Evolutionary conservation across 2,113 vertebrate genomes (phyloP), one percentile per base, ranked within the genome.

Genomic region (Alethe diademata): DNA sequence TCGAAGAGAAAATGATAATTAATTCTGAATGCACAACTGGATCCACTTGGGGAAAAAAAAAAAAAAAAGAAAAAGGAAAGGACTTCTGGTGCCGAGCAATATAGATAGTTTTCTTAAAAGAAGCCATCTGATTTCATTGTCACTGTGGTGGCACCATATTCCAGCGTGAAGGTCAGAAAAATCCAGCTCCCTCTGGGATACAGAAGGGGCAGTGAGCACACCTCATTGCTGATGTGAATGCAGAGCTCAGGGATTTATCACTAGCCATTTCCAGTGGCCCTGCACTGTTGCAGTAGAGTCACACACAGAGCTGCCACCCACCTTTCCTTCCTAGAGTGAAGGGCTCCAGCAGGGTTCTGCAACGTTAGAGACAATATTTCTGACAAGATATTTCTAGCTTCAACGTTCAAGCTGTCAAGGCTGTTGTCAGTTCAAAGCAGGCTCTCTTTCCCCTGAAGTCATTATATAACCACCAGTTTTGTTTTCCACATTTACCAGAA

Each of bases 351-450:
- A 65, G 48, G 43, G 83, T 58, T 95, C 67, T 91, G 73, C 85
- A 93, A 18, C 43, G 92, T 47, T 84, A 69, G 86, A 91, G 67
- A 51, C 23, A 5, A 24, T 86, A 78, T 86, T 88, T 87, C 69
- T 85, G 71, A 78, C 81, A 89, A 91, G 70, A 81, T 92, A 93
- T 96, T 97, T 98, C 94, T 89, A 96, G 64, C 78, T 89, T 87
- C 71, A 95, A n/a, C 73, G 16, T 94, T 96, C 79, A 93, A 61
- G 79, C 93, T 97, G 94, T 79, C 88, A 93, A 91, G 40, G 25
- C 73, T 97, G 83, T 86, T 97, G 94, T 96, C 95, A 93, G 84
- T 95, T 96, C 76, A 88, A 96, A 94, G 87, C 40, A 95, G 62
- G 57, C 54, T 90, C 53, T 92, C 92, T 70, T 86, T 90, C 75